These are phyloP conservation scores for Gadopsis marmoratus DNA, from an alignment of 2,797 vertebrate species.

Conservation along the genomic window DNA sequence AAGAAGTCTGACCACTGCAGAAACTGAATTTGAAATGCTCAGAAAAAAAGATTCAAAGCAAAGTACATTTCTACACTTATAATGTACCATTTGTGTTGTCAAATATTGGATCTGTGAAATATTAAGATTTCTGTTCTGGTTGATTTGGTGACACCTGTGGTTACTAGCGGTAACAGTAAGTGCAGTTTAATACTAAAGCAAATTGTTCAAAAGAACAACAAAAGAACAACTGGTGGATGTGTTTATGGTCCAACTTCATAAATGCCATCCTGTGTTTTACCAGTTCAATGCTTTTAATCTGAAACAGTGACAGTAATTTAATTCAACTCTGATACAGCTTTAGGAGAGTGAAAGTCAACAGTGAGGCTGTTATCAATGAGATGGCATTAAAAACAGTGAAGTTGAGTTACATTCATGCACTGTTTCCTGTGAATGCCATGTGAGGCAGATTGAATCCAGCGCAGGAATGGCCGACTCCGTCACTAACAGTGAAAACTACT, in stretches of 20 bases:
- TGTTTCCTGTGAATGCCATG: background rate
- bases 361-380: background rate
- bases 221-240: background rate
- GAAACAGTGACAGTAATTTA: background rate
- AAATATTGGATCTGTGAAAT: background rate
- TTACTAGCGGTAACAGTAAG: no score
- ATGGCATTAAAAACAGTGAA: slow-evolving; percentile 6
- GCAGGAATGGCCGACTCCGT: background rate
- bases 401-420: background rate
- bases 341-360: background rate
- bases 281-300: background rate
- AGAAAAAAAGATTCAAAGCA: slow-evolving; percentile 13
- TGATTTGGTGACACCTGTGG: background rate
- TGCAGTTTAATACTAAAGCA: background rate
- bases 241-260: background rate
- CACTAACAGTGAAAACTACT: background rate
- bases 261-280: background rate
- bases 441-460: background rate
- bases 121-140: background rate
- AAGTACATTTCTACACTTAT: background rate
- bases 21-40: slow-evolving; percentile 19
- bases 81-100: slow-evolving; percentile 7
- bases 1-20: background rate
- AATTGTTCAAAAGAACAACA: background rate
- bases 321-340: background rate